Evolutionary conservation across 2,113 vertebrate genomes (phyloP).

Genomic region (Antechinus stuartii): DNA sequence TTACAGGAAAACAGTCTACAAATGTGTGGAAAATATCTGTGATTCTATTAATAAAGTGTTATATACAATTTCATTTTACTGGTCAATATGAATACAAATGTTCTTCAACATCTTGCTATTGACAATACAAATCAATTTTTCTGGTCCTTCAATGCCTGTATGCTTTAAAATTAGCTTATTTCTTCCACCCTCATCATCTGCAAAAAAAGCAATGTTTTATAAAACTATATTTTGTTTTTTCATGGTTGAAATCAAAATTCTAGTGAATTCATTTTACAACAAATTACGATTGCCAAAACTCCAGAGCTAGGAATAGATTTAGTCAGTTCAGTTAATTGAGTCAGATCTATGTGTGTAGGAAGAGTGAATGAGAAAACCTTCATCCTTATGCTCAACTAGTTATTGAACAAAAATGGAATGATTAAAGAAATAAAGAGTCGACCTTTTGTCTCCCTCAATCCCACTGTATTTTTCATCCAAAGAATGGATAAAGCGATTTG

Average conservation of each 20-base stretch:
- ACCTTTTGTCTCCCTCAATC: too few relatives aligned
- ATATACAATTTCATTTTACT: background rate
- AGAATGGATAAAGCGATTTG: too few relatives aligned
- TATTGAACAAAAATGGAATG: background rate
- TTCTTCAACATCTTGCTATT: background rate
- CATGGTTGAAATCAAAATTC: background rate
- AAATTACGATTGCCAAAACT: background rate
- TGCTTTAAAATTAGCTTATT: conserved; percentile 18
- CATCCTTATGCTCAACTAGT: background rate
- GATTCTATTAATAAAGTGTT: background rate
- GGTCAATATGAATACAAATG: background rate
- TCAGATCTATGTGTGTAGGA: too few relatives aligned
- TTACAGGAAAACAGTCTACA: background rate
- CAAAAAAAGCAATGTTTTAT: background rate
- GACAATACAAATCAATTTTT: conserved; percentile 7
- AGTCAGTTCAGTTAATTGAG: too few relatives aligned
- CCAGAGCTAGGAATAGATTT: too few relatives aligned
- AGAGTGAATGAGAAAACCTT: too few relatives aligned
- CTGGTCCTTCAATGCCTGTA: background rate
- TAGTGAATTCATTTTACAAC: background rate
- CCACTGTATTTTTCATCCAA: too few relatives aligned
- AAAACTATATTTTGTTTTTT: background rate
- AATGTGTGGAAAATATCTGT: background rate
- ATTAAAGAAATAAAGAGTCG: background rate
- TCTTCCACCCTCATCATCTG: background rate